Evolutionary conservation across 2,113 vertebrate species (phyloP).

Genomic region (Boulengeromyrus knoepffleri): DNA sequence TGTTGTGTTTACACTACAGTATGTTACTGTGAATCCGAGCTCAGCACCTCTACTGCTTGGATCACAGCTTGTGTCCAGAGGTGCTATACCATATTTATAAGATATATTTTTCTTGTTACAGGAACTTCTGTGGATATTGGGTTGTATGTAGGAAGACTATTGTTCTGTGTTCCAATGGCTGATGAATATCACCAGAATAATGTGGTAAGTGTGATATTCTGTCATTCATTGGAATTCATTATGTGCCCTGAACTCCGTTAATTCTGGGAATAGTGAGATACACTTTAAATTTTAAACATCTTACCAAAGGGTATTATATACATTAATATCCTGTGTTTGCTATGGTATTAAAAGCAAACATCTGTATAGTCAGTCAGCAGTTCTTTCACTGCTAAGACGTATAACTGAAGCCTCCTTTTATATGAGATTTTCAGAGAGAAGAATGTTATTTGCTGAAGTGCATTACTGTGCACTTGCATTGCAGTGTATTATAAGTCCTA

Average conservation of each 20-base stretch:
- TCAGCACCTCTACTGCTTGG: not conserved
- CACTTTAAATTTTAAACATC: not conserved
- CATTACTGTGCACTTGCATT: not conserved
- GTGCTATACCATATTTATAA: not conserved
- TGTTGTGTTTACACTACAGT: not conserved
- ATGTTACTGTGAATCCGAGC: not conserved
- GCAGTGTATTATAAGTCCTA: not conserved
- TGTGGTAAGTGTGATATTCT: constrained; percentile 48
- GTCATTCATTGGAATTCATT: not conserved
- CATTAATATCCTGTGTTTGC: not conserved
- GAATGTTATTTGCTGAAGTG: not conserved
- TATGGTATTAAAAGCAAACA: not conserved
- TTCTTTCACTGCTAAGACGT: not conserved
- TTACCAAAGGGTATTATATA: not conserved
- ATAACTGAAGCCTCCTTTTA: not conserved
- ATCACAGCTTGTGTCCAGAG: not conserved
- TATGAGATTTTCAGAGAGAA: not conserved
- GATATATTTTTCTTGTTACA: not conserved
- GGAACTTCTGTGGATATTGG: constrained; percentile 28
- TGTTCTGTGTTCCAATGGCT: constrained; percentile 51
- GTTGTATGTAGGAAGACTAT: constrained; percentile 51
- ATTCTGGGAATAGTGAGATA: not conserved
- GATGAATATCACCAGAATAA: constrained; percentile 58
- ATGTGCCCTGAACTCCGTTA: not conserved
- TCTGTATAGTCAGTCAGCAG: not conserved